Percentiles rank a stretch among this genome's conserved stretches.
phyloP scores from a whole-genome alignment of 2,888 invertebrate genomes.

The Andrena marginata region DNA sequence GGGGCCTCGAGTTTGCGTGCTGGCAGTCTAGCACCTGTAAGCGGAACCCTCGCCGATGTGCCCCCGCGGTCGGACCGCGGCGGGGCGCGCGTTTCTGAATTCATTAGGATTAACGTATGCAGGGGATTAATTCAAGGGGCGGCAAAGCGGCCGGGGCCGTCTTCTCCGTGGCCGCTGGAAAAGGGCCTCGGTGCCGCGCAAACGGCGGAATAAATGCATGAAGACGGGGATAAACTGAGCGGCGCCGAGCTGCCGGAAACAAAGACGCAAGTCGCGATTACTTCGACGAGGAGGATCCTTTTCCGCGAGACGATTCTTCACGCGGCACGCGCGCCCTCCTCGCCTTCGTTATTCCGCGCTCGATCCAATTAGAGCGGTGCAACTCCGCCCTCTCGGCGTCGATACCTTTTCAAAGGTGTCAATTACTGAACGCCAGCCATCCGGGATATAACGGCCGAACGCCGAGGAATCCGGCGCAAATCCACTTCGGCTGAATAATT shows the following conservation, averaged over 20 bases:
- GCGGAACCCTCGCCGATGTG: constrained; percentile 44
- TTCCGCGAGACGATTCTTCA: constrained; percentile 1
- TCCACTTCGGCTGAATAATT: neutral
- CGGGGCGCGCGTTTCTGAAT: constrained; percentile 79
- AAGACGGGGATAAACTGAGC: constrained; percentile 55
- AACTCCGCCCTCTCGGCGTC: neutral
- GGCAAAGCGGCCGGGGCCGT: constrained; percentile 81
- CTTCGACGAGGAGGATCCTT: neutral
- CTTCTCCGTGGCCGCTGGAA: constrained; percentile 66
- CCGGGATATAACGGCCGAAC: neutral
- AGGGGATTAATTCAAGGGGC: constrained; percentile 82
- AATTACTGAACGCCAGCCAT: neutral
- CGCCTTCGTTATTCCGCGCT: neutral
- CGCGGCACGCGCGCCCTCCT: constrained; percentile 11
- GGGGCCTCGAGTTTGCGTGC: constrained; percentile 55
- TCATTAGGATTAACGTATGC: constrained; percentile 82
- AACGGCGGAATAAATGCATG: constrained; percentile 69
- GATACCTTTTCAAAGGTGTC: neutral
- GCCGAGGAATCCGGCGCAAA: neutral
- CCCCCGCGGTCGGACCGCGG: constrained; percentile 45
- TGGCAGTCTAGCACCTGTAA: constrained; percentile 54
- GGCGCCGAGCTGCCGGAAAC: constrained; percentile 51
- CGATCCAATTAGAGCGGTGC: constrained; percentile 26
- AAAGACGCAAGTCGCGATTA: constrained; percentile 45
- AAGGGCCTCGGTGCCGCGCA: constrained; percentile 62